A percentile compares a stretch with the other conserved stretches of the same genome.
Conservation (phyloP, 2,888 invertebrate genomes). For the Scaptomyza flava region DNA sequence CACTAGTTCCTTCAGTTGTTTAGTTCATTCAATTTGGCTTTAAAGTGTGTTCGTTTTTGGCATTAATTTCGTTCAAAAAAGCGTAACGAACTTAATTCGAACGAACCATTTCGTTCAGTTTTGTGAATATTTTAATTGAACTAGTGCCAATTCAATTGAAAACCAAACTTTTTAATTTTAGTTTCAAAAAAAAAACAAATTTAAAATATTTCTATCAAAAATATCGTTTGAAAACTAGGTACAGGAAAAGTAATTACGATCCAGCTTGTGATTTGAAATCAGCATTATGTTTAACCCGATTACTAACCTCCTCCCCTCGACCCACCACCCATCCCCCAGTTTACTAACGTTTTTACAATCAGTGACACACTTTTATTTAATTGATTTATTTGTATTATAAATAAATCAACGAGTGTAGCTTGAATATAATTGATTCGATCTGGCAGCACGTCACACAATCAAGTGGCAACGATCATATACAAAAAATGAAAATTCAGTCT, state of each 20-base stretch:
- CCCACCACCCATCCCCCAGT: background rate
- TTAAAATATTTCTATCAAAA: background rate
- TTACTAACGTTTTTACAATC: slow-evolving; percentile 46
- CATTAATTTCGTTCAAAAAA: no score
- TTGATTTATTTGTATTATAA: slow-evolving; percentile 76
- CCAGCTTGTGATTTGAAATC: slow-evolving; percentile 37
- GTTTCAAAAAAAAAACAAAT: no score
- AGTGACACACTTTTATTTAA: slow-evolving; percentile 75
- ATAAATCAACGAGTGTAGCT: slow-evolving; percentile 73
- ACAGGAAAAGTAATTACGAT: slow-evolving; percentile 14
- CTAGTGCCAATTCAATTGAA: background rate
- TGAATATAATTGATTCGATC: slow-evolving; percentile 71
- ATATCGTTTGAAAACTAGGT: no score
- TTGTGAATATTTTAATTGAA: background rate
- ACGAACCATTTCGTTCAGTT: background rate
- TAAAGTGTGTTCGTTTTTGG: no score
- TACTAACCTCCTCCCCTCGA: background rate
- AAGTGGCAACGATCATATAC: slow-evolving; percentile 31
- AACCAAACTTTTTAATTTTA: background rate
- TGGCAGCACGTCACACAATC: slow-evolving; percentile 40
- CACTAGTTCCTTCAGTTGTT: no score
- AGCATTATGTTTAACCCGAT: slow-evolving; percentile 19
- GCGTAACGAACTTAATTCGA: no score
- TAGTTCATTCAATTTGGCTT: no score
- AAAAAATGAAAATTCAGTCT: background rate